These are phyloP conservation scores for Sclerodermus sp. DNA, from an alignment of 2,888 invertebrate species.

Conservation along the genomic window DNA sequence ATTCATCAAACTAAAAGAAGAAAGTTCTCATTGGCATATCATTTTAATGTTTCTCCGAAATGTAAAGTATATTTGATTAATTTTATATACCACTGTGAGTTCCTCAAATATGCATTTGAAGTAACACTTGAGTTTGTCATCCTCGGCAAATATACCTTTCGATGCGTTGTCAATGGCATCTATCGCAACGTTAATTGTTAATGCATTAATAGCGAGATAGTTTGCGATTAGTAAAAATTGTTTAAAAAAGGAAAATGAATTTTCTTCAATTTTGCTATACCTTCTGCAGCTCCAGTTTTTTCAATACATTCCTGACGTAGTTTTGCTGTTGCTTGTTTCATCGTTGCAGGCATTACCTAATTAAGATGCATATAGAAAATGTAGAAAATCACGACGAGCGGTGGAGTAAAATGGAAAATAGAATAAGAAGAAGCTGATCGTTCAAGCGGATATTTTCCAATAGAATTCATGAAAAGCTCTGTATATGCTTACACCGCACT, in stretches of 20 bases:
- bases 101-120: conserved; percentile 37
- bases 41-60: not conserved
- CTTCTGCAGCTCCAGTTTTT: conserved; percentile 22
- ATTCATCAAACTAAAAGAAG: conserved; percentile 9
- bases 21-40: not conserved
- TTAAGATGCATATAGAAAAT: not conserved
- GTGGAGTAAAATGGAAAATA: not conserved
- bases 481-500: conserved; percentile 21
- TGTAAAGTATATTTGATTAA: not conserved
- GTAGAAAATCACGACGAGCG: not conserved
- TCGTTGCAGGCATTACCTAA: conserved; percentile 20
- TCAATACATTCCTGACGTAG: conserved; percentile 27
- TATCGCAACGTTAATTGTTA: too few species aligned
- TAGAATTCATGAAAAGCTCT: not conserved
- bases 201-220: conserved; percentile 1
- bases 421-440: not conserved
- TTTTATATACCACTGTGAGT: conserved; percentile 29
- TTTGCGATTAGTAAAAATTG: too few species aligned
- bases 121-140: conserved; percentile 36
- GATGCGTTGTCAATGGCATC: conserved; percentile 27
- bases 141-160: conserved; percentile 32
- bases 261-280: too few species aligned
- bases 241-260: not conserved
- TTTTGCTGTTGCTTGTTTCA: conserved; percentile 19
- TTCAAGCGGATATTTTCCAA: not conserved